Base-by-base conservation (phyloP, 2,113 vertebrate genomes). In the Nematolebias whitei region DNA sequence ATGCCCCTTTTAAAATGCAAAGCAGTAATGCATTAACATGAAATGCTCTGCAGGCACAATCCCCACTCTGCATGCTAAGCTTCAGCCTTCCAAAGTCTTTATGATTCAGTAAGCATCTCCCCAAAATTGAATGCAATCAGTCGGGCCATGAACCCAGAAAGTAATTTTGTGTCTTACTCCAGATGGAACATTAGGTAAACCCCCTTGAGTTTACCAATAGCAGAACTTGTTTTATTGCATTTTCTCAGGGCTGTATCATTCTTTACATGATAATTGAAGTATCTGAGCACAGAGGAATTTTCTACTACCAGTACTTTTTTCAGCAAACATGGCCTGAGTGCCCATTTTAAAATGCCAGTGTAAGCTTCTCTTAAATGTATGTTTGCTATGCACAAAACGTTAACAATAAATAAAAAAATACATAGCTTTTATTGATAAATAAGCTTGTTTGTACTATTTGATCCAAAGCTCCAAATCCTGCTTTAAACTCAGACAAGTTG, bases 181-280 rank as follows among this genome's bases (percentile, higher is more conserved):
- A 48, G 44, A 29, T 10, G 11, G 41, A 65, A 59, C 11, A 76
- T 71, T 12, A 55, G 19, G n/a, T 53, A 45, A 58, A 58, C 18
- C 20, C 48, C 11, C 9, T 7, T 47, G 32, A 32, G 26, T 74
- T 56, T 15, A 67, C 53, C 48, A 69, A 44, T 38, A 47, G 47
- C 5, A 5, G 0, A 14, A 40, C 32, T 23, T 57, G 26, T 35
- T 15, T 12, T 39, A 24, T 40, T 51, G 24, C 11, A 45, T 56
- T 58, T 22, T 19, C 22, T 19, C 45, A 45, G 1, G 1, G 14
- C 26, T 61, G 47, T n/a, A 54, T 65, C 13, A n/a, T 22, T 51
- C 16, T 44, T 5, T 26, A 52, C 2, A 49, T 50, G 51, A 35
- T 22, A 70, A 62, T 10, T 35, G 15, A 63, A 19, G 39, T n/a